phyloP scores from a whole-genome alignment of 2,888 invertebrate species.

The Scelioninae gen. 1 region DNA sequence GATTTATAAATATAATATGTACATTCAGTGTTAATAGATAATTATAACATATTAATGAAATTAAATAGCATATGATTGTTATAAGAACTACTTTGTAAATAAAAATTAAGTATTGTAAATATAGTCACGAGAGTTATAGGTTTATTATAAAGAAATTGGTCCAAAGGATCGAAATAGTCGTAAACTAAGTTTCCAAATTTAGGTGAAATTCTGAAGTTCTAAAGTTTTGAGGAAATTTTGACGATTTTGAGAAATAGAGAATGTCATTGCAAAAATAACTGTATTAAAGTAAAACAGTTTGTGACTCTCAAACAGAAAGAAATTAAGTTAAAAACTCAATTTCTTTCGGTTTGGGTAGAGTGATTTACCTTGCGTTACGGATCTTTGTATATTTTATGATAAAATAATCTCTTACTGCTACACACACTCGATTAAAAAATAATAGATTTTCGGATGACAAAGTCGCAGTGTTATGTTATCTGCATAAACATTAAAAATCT shows the following conservation, averaged over 20 bases:
- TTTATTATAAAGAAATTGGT: slow-evolving; percentile 5
- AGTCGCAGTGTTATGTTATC: too few species aligned
- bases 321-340: slow-evolving; percentile 12
- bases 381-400: background rate
- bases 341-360: slow-evolving; percentile 8
- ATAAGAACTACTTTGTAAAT: background rate
- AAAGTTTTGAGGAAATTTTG: background rate
- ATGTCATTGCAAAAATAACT: slow-evolving; percentile 12
- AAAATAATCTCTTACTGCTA: too few species aligned
- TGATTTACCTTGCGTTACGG: background rate
- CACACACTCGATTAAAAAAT: too few species aligned
- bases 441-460: too few species aligned
- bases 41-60: too few species aligned
- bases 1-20: too few species aligned
- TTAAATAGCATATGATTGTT: background rate
- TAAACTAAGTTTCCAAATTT: slow-evolving; percentile 11
- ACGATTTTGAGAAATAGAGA: slow-evolving; percentile 5
- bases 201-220: slow-evolving; percentile 1
- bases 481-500: too few species aligned
- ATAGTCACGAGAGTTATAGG: background rate
- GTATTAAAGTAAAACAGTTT: slow-evolving; percentile 14
- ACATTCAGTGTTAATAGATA: too few species aligned
- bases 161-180: slow-evolving; percentile 1
- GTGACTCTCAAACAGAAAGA: slow-evolving; percentile 6
- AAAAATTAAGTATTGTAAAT: slow-evolving; percentile 3